phyloP scores from a whole-genome alignment of 1,140 invertebrate genomes.

The Colletes gigas region DNA sequence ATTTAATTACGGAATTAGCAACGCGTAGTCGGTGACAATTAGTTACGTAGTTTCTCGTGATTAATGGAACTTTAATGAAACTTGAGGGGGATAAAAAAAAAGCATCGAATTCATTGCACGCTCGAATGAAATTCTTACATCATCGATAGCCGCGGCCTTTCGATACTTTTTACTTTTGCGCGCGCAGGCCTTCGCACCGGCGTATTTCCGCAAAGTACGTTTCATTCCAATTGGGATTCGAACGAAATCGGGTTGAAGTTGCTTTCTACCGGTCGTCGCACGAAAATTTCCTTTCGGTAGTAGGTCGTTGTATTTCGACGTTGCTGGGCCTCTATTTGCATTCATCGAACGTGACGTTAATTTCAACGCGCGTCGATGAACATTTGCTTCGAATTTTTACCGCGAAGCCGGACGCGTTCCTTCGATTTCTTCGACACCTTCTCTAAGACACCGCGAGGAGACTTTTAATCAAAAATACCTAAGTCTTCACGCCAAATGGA shows the following conservation, averaged over 20 bases:
- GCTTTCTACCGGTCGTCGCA: conserved; percentile 22
- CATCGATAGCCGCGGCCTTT: conserved; percentile 28
- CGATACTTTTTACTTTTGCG: conserved; percentile 27
- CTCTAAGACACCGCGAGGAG: background rate
- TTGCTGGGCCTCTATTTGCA: no score
- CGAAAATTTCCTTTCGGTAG: conserved; percentile 30
- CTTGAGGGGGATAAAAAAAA: background rate
- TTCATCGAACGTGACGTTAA: background rate
- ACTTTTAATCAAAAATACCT: no score
- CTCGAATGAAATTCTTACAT: conserved; percentile 38
- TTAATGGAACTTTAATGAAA: background rate
- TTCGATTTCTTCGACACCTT: conserved; percentile 5
- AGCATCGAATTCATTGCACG: conserved; percentile 10
- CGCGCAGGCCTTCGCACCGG: conserved; percentile 1
- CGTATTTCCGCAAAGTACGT: conserved; percentile 25
- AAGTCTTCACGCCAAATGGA: no score
- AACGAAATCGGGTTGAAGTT: conserved; percentile 22
- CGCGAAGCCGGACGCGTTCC: background rate
- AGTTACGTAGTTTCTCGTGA: no score
- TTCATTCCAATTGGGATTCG: conserved; percentile 8
- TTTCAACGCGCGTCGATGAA: no score
- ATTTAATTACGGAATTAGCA: no score
- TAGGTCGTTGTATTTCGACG: no score
- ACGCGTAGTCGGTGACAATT: no score
- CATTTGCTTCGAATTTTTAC: background rate